A percentile compares a stretch with the other conserved stretches of the same genome.
These are phyloP conservation scores for Tanytarsus gracilentus DNA, from an alignment of 2,888 invertebrate species.

Conservation along the genomic window DNA sequence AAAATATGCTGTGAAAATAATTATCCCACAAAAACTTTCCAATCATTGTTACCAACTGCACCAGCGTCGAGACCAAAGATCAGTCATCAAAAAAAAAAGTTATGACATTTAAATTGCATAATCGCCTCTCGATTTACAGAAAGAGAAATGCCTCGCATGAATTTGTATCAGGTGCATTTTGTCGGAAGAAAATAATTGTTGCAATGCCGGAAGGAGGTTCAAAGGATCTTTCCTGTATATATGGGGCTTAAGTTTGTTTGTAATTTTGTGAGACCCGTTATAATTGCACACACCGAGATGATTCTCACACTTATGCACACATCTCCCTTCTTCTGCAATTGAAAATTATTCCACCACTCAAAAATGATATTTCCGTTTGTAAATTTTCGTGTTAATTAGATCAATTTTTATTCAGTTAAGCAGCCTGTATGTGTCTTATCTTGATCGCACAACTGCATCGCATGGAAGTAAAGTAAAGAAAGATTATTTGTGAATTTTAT, in stretches of 20 bases:
- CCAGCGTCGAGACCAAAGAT: no score
- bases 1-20: no score
- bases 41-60: no score
- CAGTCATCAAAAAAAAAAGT: conserved; percentile 2
- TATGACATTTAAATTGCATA: conserved; percentile 25
- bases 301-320: no score
- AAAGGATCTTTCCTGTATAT: conserved; percentile 7
- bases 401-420: neutral
- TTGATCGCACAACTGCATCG: no score
- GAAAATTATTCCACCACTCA: neutral
- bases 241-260: neutral
- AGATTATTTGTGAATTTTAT: no score
- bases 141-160: conserved; percentile 6
- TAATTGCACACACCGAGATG: no score
- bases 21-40: no score
- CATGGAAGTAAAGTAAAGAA: no score
- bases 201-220: conserved; percentile 2
- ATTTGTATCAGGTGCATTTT: conserved; percentile 12
- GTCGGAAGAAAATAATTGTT: neutral
- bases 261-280: neutral
- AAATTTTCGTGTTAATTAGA: conserved; percentile 13
- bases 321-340: no score
- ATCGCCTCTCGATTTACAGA: neutral
- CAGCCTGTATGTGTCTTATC: no score
- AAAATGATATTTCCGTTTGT: conserved; percentile 10